Conservation (phyloP, 2,797 vertebrate genomes). For the Platalea minor region DNA sequence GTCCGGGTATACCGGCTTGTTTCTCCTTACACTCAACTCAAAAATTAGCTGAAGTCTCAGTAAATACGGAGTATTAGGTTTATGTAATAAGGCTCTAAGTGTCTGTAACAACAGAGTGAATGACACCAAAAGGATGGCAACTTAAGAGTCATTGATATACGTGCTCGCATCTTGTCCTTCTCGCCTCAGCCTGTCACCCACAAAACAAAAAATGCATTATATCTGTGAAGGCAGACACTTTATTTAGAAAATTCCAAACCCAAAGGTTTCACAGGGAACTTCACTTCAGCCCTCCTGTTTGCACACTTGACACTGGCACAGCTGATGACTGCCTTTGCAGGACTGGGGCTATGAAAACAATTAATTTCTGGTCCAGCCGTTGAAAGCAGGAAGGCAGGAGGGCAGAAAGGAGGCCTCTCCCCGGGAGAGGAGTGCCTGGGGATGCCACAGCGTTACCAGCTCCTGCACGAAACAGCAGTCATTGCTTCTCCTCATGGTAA, state of each 20-base stretch:
- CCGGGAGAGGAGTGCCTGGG: background rate
- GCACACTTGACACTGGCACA: background rate
- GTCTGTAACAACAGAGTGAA: background rate
- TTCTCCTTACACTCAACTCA: background rate
- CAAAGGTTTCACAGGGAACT: background rate
- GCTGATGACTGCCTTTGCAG: background rate
- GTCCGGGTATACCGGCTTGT: background rate
- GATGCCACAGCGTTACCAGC: rapidly evolving
- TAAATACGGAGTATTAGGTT: background rate
- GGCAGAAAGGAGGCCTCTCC: background rate
- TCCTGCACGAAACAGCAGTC: background rate
- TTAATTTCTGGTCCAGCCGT: background rate
- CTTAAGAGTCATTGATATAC: background rate
- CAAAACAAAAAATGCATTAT: background rate
- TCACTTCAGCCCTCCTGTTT: background rate
- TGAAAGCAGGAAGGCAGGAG: background rate
- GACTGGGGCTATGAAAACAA: background rate
- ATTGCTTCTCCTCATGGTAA: background rate
- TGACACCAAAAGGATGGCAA: background rate
- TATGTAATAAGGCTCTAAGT: background rate
- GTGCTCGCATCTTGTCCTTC: background rate
- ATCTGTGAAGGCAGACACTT: background rate
- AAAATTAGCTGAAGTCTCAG: background rate
- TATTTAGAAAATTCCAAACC: background rate
- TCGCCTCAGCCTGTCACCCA: background rate